Evolutionary conservation across 2,888 invertebrate genomes (phyloP).

Genomic region (Acronicta alni): DNA sequence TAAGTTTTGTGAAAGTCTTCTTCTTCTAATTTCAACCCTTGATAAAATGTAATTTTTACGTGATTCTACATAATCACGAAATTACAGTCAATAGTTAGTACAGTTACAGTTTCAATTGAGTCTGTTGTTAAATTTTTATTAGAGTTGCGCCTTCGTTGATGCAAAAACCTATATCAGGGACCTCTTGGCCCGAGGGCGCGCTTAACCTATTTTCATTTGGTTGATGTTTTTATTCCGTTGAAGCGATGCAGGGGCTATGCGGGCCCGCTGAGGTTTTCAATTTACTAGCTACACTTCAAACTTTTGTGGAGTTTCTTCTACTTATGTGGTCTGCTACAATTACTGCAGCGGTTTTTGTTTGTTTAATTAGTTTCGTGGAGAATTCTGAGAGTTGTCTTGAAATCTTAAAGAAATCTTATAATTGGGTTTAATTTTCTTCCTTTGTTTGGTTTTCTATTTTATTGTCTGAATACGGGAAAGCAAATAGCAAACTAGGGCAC

Average conservation of each 20-base stretch:
- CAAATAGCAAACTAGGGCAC: not conserved
- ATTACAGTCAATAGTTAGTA: constrained; percentile 50
- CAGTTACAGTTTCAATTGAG: constrained; percentile 60
- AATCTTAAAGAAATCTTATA: constrained; percentile 21
- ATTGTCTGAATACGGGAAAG: not conserved
- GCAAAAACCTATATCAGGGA: constrained; percentile 71
- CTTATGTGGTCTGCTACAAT: constrained; percentile 54
- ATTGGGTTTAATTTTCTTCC: constrained; percentile 25
- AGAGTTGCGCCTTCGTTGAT: constrained; percentile 65
- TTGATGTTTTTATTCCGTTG: constrained; percentile 76
- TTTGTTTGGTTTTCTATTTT: constrained; percentile 17
- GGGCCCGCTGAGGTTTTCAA: constrained; percentile 75
- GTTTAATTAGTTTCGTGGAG: constrained; percentile 53
- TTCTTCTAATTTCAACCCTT: constrained; percentile 3
- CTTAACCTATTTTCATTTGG: constrained; percentile 83
- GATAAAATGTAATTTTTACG: constrained; percentile 23
- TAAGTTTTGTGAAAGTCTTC: too few species aligned
- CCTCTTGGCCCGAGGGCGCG: constrained; percentile 71
- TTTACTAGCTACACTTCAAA: constrained; percentile 69
- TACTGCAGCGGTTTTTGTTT: constrained; percentile 54
- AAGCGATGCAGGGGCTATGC: constrained; percentile 65
- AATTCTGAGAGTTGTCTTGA: constrained; percentile 36
- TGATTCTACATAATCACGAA: constrained; percentile 53
- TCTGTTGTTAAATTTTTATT: constrained; percentile 70
- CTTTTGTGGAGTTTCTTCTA: constrained; percentile 53